phyloP scores from a whole-genome alignment of 2,888 invertebrate species.

The Polymixis flavicincta region DNA sequence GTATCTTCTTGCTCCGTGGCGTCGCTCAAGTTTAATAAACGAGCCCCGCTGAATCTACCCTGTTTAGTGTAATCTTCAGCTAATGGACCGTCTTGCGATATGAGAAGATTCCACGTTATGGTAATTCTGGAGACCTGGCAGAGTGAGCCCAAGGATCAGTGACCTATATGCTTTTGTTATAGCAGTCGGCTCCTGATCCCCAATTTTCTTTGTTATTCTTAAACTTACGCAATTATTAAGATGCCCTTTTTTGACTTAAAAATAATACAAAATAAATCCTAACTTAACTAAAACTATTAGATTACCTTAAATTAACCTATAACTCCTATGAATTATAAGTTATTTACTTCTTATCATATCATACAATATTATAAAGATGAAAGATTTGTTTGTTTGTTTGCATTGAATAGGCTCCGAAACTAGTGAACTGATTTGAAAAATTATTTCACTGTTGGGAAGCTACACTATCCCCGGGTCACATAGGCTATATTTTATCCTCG shows the following conservation, averaged over 20 bases:
- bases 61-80: constrained; percentile 30
- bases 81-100: constrained; percentile 36
- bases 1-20: constrained; percentile 1
- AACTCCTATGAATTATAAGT: not conserved
- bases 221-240: not conserved
- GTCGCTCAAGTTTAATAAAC: constrained; percentile 42
- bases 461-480: too few species aligned
- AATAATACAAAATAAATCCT: too few species aligned
- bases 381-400: too few species aligned
- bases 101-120: constrained; percentile 40
- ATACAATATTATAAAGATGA: too few species aligned
- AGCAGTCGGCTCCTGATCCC: not conserved
- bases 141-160: not conserved
- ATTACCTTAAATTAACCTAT: not conserved
- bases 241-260: too few species aligned
- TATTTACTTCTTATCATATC: too few species aligned
- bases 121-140: constrained; percentile 4
- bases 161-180: not conserved
- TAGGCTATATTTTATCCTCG: too few species aligned
- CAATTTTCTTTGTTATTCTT: not conserved
- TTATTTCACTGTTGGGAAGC: too few species aligned
- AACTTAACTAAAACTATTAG: too few species aligned
- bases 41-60: constrained; percentile 6
- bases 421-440: too few species aligned
- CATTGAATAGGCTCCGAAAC: too few species aligned